A percentile compares a stretch with the other conserved stretches of the same genome.
phyloP scores from a whole-genome alignment of 2,113 vertebrate species.

The Macrotis lagotis region DNA sequence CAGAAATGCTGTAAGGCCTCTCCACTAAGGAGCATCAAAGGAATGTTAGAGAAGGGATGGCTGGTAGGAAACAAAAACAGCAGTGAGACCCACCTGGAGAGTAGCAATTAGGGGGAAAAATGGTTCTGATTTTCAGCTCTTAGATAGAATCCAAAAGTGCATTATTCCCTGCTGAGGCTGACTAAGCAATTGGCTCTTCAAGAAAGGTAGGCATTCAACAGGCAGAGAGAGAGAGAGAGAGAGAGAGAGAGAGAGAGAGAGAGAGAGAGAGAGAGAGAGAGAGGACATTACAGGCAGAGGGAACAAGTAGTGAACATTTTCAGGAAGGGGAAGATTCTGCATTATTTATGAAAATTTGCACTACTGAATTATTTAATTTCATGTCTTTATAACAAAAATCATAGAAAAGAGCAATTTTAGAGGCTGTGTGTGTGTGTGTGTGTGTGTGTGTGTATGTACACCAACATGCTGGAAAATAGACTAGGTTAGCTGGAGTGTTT shows the following conservation, averaged over 20 bases:
- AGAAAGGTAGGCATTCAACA: background rate
- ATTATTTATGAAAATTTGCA: background rate
- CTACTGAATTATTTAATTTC: background rate
- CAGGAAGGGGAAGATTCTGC: background rate
- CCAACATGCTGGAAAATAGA: background rate
- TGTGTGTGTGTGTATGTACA: background rate
- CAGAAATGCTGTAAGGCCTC: background rate
- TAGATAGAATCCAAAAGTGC: background rate
- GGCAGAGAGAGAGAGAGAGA: too few species aligned
- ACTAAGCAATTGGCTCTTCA: background rate
- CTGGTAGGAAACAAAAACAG: background rate
- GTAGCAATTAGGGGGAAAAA: background rate
- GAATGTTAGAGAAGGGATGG: background rate
- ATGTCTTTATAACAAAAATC: background rate
- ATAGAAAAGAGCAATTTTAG: background rate
- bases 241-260: too few species aligned
- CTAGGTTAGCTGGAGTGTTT: background rate
- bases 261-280: too few species aligned
- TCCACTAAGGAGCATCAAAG: background rate
- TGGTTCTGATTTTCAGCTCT: background rate
- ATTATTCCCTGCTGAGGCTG: background rate
- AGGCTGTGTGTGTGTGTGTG: rapidly evolving
- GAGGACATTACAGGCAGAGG: background rate
- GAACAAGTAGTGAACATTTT: background rate
- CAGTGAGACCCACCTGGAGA: background rate